These are phyloP conservation scores for Amazona ochrocephala DNA, from an alignment of 2,797 vertebrate genomes.

Conservation along the genomic window DNA sequence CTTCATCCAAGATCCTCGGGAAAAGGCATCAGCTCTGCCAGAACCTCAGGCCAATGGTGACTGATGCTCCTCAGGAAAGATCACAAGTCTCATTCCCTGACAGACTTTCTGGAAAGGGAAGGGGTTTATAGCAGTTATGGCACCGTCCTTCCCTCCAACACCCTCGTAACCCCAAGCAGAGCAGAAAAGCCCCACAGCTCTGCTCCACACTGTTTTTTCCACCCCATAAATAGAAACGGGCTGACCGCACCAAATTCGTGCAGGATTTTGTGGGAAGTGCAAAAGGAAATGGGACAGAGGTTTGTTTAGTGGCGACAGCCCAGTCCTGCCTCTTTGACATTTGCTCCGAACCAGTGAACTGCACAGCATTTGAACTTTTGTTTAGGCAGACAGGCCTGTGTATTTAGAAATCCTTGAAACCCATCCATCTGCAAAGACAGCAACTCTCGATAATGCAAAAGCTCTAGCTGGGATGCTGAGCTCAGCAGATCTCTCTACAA, in stretches of 20 bases:
- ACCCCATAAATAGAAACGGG: not conserved
- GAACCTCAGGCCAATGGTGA: not conserved
- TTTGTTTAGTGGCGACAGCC: conserved; percentile 35
- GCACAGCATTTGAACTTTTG: conserved; percentile 64
- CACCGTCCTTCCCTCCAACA: not conserved
- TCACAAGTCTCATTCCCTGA: not conserved
- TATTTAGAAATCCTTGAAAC: conserved; percentile 67
- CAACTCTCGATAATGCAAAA: conserved; percentile 62
- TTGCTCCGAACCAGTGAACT: conserved; percentile 62
- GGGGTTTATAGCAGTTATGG: not conserved
- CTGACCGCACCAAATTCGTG: not conserved
- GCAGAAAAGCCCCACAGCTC: not conserved
- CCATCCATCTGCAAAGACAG: conserved; percentile 67
- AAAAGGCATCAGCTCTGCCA: not conserved
- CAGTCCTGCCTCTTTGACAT: conserved; percentile 47
- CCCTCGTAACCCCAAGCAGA: not conserved
- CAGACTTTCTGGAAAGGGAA: not conserved
- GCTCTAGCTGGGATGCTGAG: conserved; percentile 47
- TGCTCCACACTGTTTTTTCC: not conserved
- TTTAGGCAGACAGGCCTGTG: conserved; percentile 60
- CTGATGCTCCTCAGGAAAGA: not conserved
- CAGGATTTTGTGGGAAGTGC: not conserved
- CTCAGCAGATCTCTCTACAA: conserved; percentile 63
- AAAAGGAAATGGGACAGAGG: conserved; percentile 24
- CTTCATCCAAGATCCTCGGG: not conserved